Base-by-base conservation (phyloP, 1,140 invertebrate species). In the Bombyx mandarina region DNA sequence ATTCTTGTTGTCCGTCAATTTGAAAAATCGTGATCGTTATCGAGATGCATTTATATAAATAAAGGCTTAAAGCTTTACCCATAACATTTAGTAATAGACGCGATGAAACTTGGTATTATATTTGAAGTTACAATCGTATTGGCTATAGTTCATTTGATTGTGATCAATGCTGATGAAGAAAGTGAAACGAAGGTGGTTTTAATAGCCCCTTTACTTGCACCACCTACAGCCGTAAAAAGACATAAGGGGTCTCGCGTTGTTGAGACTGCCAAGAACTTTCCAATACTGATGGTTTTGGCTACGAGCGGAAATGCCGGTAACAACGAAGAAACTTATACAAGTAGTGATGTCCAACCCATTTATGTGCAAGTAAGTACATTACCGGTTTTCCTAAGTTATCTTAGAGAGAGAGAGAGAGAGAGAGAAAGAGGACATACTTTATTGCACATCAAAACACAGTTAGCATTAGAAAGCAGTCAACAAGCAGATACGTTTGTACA, bases 181-280 rank as follows among this genome's bases (percentile, higher is more conserved):
- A 47, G 52, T 57, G 57, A 74, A 51, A 64, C 68, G 50, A 45
- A 61, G 57, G 65, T 82, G 6, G 63, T 76, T 18, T 52, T 81
- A n/a, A 64, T 79, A 9, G 58, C 72, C 3, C 79, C 82, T 2
- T 73, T 86, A 7, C 51, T 82, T 43, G 76, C 78, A 8, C 66
- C 80, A 35, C 64, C 66, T 42, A 74, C 66, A n/a, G 63, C 55
- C 55, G 56, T 71, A 4, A 67, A 65, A 63, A 5, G 26, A 35
- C 26, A 35, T 5, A 35, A 35, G 26, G 4, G 26, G 26, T 73
- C 72, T 0, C 62, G 66, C 50, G 56, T 58, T 6, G 65, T 60
- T n/a, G 79, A 83, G 65, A 83, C 75, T 3, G 82, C 82, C 9
- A 86, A 82, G 60, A 79, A 82, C 60, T 86, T 82, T 60, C 79